Evolutionary conservation across 2,888 invertebrate genomes (phyloP).

Genomic region (Tiliacea citrago): DNA sequence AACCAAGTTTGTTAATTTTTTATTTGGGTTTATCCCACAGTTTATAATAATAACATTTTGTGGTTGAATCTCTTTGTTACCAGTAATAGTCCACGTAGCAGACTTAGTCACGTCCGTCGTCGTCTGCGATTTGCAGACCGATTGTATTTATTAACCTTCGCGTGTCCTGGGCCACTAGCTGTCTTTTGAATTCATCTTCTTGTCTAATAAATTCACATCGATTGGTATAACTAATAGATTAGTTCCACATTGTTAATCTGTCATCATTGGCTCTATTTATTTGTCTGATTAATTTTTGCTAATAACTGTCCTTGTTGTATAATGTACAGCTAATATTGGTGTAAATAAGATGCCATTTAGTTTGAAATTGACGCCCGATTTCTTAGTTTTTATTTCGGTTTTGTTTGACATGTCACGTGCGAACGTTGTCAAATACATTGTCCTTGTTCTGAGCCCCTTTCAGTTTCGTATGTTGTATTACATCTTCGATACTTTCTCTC

Average conservation of each 20-base stretch:
- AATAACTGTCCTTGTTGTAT: neutral
- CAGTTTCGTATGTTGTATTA: slow-evolving; percentile 49
- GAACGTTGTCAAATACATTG: slow-evolving; percentile 40
- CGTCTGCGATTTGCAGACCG: slow-evolving; percentile 71
- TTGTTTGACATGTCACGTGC: slow-evolving; percentile 41
- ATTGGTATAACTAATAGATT: slow-evolving; percentile 37
- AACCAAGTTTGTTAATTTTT: slow-evolving; percentile 18
- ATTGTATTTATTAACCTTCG: slow-evolving; percentile 81
- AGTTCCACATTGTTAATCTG: slow-evolving; percentile 48
- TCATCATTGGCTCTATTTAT: slow-evolving; percentile 39
- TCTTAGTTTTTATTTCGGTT: slow-evolving; percentile 2
- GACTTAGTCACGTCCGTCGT: slow-evolving; percentile 81
- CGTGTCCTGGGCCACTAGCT: slow-evolving; percentile 58
- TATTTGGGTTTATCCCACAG: slow-evolving; percentile 42
- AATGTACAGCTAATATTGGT: slow-evolving; percentile 20
- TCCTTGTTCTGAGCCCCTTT: slow-evolving; percentile 49
- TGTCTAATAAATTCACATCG: slow-evolving; percentile 43
- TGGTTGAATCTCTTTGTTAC: slow-evolving; percentile 70
- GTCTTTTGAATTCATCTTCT: slow-evolving; percentile 47
- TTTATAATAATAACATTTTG: slow-evolving; percentile 56
- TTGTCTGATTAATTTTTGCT: slow-evolving; percentile 18
- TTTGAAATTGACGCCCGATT: slow-evolving; percentile 6
- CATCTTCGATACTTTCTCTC: slow-evolving; percentile 53
- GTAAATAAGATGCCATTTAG: neutral
- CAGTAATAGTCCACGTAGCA: slow-evolving; percentile 72